Evolutionary conservation across 2,797 vertebrate species (phyloP).

Genomic region (Cossypha caffra): DNA sequence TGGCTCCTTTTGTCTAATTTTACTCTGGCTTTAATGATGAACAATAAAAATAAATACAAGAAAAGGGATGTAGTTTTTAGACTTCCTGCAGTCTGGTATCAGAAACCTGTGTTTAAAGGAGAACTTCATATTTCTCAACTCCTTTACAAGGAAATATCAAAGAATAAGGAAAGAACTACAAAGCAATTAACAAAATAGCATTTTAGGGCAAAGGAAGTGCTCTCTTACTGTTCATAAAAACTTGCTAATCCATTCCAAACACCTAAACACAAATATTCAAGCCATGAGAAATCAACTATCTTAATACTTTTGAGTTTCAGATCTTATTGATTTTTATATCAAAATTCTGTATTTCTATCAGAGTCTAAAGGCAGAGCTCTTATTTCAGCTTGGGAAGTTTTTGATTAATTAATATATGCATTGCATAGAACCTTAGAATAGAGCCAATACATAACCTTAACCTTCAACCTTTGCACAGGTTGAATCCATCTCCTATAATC

Average conservation of each 20-base stretch:
- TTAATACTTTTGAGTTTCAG: neutral
- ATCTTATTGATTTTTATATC: neutral
- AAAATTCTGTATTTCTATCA: neutral
- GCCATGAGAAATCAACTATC: neutral
- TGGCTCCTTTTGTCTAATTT: conserved; percentile 8
- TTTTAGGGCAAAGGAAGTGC: neutral
- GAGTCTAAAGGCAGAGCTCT: neutral
- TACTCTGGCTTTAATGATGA: conserved; percentile 2
- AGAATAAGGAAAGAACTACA: neutral
- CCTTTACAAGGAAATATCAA: neutral
- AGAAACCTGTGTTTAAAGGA: neutral
- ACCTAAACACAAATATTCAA: neutral
- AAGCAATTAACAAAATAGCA: neutral
- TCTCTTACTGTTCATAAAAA: neutral
- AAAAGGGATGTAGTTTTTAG: neutral
- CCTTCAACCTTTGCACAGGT: neutral
- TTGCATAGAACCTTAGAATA: neutral
- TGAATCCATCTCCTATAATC: neutral
- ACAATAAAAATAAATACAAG: conserved; percentile 5
- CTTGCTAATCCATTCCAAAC: neutral
- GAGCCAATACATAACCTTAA: neutral
- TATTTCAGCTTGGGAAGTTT: neutral
- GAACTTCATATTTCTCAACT: neutral
- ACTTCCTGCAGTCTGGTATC: neutral
- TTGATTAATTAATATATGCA: neutral